Evolutionary conservation across 2,888 invertebrate genomes (phyloP).

Genomic region (Lepidochrysops patricia): DNA sequence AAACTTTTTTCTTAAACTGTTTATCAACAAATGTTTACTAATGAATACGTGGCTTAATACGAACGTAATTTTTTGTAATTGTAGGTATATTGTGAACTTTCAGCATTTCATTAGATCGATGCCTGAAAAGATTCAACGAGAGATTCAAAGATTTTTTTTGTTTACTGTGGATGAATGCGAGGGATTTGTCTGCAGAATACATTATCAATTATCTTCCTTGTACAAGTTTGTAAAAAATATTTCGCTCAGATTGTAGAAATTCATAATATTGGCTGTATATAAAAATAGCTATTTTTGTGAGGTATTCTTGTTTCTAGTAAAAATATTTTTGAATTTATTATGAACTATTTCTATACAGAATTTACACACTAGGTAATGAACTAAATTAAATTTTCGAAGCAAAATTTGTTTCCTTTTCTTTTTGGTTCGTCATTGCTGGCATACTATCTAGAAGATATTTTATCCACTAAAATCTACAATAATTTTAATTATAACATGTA

Average conservation of each 20-base stretch:
- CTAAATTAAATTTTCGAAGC: background rate
- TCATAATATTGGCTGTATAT: background rate
- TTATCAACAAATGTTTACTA: no score
- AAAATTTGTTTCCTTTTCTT: no score
- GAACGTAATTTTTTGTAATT: no score
- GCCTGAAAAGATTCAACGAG: no score
- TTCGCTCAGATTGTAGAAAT: background rate
- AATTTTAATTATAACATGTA: background rate
- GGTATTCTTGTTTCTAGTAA: background rate
- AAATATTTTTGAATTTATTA: background rate
- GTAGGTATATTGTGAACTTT: no score
- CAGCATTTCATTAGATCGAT: no score
- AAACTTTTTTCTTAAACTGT: no score
- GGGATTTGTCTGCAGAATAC: no score
- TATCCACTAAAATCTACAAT: background rate
- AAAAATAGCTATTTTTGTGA: conserved; percentile 1
- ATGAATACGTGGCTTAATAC: no score
- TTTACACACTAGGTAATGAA: background rate
- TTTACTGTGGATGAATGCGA: no score
- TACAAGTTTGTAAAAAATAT: background rate
- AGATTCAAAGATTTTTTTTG: no score
- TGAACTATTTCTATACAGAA: background rate
- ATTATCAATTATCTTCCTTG: background rate
- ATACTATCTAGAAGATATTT: background rate
- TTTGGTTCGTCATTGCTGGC: background rate